Base-by-base conservation (phyloP, 2,797 vertebrate species). In the Enteromius radiatus region DNA sequence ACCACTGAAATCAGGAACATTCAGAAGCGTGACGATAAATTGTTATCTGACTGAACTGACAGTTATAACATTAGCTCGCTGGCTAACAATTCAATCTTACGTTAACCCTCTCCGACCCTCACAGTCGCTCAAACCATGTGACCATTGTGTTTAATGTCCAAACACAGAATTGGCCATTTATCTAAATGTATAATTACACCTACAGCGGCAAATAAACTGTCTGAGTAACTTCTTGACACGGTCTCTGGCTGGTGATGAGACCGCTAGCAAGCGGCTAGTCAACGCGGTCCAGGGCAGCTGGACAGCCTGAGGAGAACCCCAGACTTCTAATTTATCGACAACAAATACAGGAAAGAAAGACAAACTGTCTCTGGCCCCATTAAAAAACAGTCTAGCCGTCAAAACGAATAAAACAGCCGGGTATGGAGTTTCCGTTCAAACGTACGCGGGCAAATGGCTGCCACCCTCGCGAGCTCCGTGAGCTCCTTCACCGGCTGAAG, bases 371-470 rank as follows among this genome's bases (percentile, higher is more conserved):
- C 6, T 3, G 31, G 67, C 33, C 14, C 28, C 21, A 21, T 73
- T 69, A 41, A 43, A 28, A 70, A 31, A 28, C 12, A 11, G 38
- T n/a, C 2, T 21, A 43, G 4, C 1, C 6, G 43, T 59, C 31
- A 59, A 68, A 56, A 56, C 47, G 67, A 81, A 31, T 36, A 8
- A 33, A 52, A 67, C 36, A 17, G 17, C n/a, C 23, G 26, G 43
- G 8, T 76, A 12, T 19, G 26, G 19, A 33, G 73, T 47, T 83
- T 77, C 74, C 61, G 38, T 82, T 68, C 21, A 59, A 76, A 76
- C 73, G 26, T 69, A 76, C 73, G 36, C 73, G 73, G 74, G 63
- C 73, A 82, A 82, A 82, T 82, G 81, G 81, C 81, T 77, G 81
- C 81, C 81, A 61, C 74, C 28, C 26, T 83, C 73, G 49, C 49